A percentile compares a stretch with the other conserved stretches of the same genome.
Conservation (phyloP, 2,888 invertebrate species). For the Notodonta ziczac region DNA sequence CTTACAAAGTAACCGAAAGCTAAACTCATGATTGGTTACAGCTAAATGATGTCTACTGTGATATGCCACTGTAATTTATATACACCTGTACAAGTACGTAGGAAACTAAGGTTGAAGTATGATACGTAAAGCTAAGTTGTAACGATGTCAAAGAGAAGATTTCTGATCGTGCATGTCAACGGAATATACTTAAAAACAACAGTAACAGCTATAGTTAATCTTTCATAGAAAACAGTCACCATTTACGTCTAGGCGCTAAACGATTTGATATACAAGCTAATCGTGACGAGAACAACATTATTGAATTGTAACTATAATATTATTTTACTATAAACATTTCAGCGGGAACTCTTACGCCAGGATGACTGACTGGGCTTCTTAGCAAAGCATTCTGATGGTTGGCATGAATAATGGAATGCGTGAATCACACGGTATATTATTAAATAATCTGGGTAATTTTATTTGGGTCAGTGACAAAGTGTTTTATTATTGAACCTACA, state of each 20-base stretch:
- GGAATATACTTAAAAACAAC: conserved; percentile 13
- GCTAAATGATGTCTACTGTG: conserved; percentile 45
- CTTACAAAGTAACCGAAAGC: conserved; percentile 27
- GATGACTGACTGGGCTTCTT: too few relatives aligned
- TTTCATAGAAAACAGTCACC: conserved; percentile 15
- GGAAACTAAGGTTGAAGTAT: conserved; percentile 19
- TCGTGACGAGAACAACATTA: conserved; percentile 34
- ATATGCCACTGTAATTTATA: conserved; percentile 76
- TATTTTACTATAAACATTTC: conserved; percentile 39
- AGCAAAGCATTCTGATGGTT: too few relatives aligned
- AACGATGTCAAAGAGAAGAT: neutral
- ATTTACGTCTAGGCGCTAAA: conserved; percentile 31
- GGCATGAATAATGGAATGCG: neutral
- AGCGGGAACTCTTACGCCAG: conserved; percentile 16
- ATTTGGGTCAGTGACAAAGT: too few relatives aligned
- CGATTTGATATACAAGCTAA: conserved; percentile 50
- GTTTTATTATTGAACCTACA: too few relatives aligned
- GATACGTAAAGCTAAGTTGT: neutral
- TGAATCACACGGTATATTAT: neutral
- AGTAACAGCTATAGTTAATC: conserved; percentile 6
- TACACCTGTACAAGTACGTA: conserved; percentile 65
- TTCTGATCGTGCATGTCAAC: neutral
- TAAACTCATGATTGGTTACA: conserved; percentile 31
- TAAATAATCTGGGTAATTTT: too few relatives aligned
- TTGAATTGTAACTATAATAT: conserved; percentile 28